Base-by-base conservation (phyloP, 2,797 vertebrate genomes). In the Erpetoichthys calabaricus region DNA sequence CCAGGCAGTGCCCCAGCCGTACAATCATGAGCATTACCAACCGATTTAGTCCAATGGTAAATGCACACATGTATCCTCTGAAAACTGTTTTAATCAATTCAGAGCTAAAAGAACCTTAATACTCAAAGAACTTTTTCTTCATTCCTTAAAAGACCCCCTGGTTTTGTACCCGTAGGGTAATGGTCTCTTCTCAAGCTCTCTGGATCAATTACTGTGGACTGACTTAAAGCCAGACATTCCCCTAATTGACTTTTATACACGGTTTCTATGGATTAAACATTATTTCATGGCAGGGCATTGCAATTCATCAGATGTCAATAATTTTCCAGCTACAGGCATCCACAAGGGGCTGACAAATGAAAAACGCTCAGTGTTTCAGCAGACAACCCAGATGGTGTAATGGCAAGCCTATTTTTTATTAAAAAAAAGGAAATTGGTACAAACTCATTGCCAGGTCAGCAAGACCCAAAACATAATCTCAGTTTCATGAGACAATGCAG, bases 301-400 rank as follows among this genome's bases (percentile, higher is more conserved):
- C 47, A 60, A 60, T 60, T 56, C 45, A 60, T 60, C 59, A 60
- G 55, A 60, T 55, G 59, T 56, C 59, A 60, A 60, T 60, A 54
- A 54, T 42, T 42, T 54, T 7, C 53, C 53, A 6, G 53, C 53
- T 54, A 54, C 53, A 54, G 53, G 53, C 53, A 6, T 7, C 5
- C 41, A 41, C 41, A 41, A 54, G 53, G 25, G 53, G 41, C 54
- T 54, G 53, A 54, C 53, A 54, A 54, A 54, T 54, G 53, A 54
- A 54, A 54, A 54, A 54, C 25, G 5, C 53, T 54, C 42, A 54
- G 10, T 42, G 53, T 54, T 54, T 41, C 53, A 54, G 53, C 53
- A 54, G 53, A 53, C 41, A 54, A 43, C 53, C 53, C 53, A 54
- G 42, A 4, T 54, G 53, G 53, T 41, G 41, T 54, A 4, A 54